Base-by-base conservation (phyloP, 2,113 vertebrate species). In the Pomatorhinus ruficollis region DNA sequence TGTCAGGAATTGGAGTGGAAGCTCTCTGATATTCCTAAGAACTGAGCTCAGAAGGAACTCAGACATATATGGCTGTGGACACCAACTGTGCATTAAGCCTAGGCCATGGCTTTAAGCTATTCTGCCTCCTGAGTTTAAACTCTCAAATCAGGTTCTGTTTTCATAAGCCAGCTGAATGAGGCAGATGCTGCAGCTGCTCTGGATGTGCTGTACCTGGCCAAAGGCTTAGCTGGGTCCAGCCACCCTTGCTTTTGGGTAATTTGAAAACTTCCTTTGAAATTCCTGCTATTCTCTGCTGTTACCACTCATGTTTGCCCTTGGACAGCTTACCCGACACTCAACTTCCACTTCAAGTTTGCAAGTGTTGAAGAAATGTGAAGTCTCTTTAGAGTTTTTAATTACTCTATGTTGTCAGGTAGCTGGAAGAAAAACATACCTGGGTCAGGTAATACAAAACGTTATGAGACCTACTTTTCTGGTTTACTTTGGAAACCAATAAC, bases 41-140 rank as follows among this genome's bases (percentile, higher is more conserved):
- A 9, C 30, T 39, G 50, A 45, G 20, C 76, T 80, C 37, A 49
- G 66, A 89, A 70, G 77, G 35, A 77, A 6, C 3, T 5, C 2
- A 2, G 56, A 27, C 1, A 0, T 23, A 0, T 3, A 2, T 35
- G 72, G 35, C 54, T 10, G 0, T 50, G 52, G 33, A 66, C 25
- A 47, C 35, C 27, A 78, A 19, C 56, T 78, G 68, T 50, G 49
- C 10, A 1, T 47, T 75, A 70, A 66, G 30, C 39, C 31, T 42
- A 45, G 37, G 28, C 57, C 28, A 6, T 28, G 50, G 22, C 40
- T 88, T 80, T 86, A 37, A 72, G 39, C 10, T 66, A 0, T 75
- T 81, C n/a, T 37, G 22, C 20, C 23, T 91, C 40, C 23, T 40
- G 28, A 65, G 71, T 53, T 80, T 56, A 64, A 60, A 52, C 27